These are phyloP conservation scores for Cyclargus thomasi DNA, from an alignment of 1,140 invertebrate species.

Conservation along the genomic window DNA sequence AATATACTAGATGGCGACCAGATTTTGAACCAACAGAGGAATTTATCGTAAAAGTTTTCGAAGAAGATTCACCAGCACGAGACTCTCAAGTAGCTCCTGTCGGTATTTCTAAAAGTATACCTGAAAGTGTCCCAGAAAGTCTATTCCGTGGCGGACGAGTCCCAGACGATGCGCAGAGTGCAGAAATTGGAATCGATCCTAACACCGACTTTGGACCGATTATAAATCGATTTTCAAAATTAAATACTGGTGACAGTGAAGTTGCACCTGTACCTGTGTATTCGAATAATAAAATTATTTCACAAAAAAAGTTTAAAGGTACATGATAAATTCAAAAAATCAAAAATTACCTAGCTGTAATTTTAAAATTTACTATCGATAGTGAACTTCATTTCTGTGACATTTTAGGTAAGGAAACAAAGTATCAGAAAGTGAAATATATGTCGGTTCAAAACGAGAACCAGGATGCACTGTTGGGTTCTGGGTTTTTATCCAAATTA, in stretches of 20 bases:
- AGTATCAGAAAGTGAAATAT: not conserved
- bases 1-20: slow-evolving; percentile 57
- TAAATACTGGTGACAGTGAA: not conserved
- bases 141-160: slow-evolving; percentile 51
- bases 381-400: no score
- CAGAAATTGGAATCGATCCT: slow-evolving; percentile 24
- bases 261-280: not conserved
- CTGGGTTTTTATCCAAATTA: slow-evolving; percentile 44
- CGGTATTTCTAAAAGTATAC: slow-evolving; percentile 44
- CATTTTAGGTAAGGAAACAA: not conserved
- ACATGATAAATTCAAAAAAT: not conserved
- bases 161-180: slow-evolving; percentile 27
- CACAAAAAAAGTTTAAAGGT: not conserved
- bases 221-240: slow-evolving; percentile 35
- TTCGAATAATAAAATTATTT: not conserved
- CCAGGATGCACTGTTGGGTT: slow-evolving; percentile 24
- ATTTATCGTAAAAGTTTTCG: slow-evolving; percentile 64
- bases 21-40: slow-evolving; percentile 48
- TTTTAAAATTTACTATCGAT: no score
- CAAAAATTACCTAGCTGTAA: no score
- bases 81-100: slow-evolving; percentile 44
- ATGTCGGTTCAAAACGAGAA: not conserved
- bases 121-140: slow-evolving; percentile 37
- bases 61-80: slow-evolving; percentile 48
- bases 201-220: slow-evolving; percentile 43